Conservation (phyloP, 2,888 invertebrate species). For the Bombylius discolor region DNA sequence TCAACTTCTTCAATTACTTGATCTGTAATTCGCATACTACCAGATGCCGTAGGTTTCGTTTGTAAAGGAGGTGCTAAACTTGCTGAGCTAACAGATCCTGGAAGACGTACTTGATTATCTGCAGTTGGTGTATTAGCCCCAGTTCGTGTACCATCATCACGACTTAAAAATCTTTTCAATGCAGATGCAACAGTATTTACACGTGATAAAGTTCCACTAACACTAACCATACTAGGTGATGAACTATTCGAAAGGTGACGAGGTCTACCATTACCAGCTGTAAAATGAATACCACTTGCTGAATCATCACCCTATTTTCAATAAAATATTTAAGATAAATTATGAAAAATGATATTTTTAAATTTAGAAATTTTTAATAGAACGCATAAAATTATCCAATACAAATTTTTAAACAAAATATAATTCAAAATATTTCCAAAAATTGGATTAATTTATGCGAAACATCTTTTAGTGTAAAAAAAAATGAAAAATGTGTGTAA, state of each 20-base stretch:
- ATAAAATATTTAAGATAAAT: slow-evolving; percentile 27
- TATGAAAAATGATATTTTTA: too few relatives aligned
- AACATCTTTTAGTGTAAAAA: too few relatives aligned
- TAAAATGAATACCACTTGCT: slow-evolving; percentile 61
- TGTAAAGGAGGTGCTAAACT: slow-evolving; percentile 22
- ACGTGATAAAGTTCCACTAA: slow-evolving; percentile 48
- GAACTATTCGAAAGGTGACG: slow-evolving; percentile 38
- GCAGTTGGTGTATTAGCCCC: slow-evolving; percentile 33
- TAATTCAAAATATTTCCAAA: too few relatives aligned
- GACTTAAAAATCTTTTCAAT: slow-evolving; percentile 61
- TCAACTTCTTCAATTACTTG: slow-evolving; percentile 67
- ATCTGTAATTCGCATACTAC: slow-evolving; percentile 52
- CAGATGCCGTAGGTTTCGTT: slow-evolving; percentile 8
- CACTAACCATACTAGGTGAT: slow-evolving; percentile 34
- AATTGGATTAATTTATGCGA: too few relatives aligned
- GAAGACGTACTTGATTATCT: slow-evolving; percentile 27
- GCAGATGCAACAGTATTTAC: slow-evolving; percentile 67
- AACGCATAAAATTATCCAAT: too few relatives aligned
- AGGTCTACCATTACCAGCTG: slow-evolving; percentile 42
- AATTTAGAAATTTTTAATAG: too few relatives aligned
- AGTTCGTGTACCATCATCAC: slow-evolving; percentile 49
- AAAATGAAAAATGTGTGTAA: too few relatives aligned
- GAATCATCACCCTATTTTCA: slow-evolving; percentile 50
- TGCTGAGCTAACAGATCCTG: slow-evolving; percentile 32
- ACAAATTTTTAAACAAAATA: too few relatives aligned